These are phyloP conservation scores for Isichthys henryi DNA, from an alignment of 2,113 vertebrate species.

Conservation along the genomic window DNA sequence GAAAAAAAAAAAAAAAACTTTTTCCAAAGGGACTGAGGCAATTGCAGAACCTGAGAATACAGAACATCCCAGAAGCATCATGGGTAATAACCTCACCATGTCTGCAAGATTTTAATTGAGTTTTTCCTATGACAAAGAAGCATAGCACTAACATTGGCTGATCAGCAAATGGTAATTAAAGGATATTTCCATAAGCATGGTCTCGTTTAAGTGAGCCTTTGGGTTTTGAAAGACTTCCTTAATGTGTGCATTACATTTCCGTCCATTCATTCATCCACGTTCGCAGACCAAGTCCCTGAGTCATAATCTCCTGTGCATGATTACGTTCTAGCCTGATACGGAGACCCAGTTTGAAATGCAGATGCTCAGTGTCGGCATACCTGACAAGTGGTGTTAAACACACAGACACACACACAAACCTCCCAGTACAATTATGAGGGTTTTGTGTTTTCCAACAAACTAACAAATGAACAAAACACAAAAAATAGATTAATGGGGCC, in stretches of 20 bases:
- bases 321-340: neutral
- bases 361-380: neutral
- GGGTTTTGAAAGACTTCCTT: neutral
- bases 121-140: neutral
- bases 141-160: neutral
- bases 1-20: neutral
- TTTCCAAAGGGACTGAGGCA: neutral
- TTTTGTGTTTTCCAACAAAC: neutral
- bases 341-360: neutral
- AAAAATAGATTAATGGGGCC: neutral
- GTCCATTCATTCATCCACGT: neutral
- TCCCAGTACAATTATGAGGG: neutral
- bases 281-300: neutral
- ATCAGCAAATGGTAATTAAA: neutral
- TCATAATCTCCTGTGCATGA: neutral
- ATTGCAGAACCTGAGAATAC: neutral
- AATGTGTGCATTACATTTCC: neutral
- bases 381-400: neutral
- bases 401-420: neutral
- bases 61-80: neutral
- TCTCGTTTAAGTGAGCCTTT: neutral
- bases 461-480: neutral
- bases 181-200: neutral
- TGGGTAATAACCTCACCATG: neutral
- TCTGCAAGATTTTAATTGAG: neutral